Evolutionary conservation across 2,888 invertebrate species (phyloP), one percentile per base, ranked within the genome.

Genomic region (Temnothorax ravouxi): DNA sequence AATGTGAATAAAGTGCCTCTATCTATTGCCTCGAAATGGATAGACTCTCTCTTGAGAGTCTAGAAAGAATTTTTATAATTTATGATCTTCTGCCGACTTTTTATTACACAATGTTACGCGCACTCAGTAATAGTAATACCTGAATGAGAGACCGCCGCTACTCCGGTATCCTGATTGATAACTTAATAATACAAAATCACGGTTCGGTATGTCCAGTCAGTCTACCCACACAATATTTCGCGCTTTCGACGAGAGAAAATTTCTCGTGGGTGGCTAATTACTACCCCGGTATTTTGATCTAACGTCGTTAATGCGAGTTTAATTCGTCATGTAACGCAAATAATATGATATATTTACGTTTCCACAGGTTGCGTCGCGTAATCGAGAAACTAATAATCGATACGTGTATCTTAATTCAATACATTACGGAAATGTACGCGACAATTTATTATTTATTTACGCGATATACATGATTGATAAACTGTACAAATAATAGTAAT

Each of bases 361-460:
- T 34, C 15, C 15, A 25, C 11, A 62, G 15, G 47, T 50, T 50
- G 52, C 34, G 64, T 34, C 18, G 44, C 15, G 21, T 61, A 62
- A 75, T 75, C 8, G 15, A 75, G 18, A 64, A 75, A 34, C 15
- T 64, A 21, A 62, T 75, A 47, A n/a, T 2, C 38, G 54, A 13
- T 44, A 47, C 34, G 47, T 6, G 34, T 54, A 41, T 21, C 34
- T 75, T 50, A 75, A 75, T 62, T 75, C 47, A 50, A 34, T 75
- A 64, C 6, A 41, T 47, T n/a, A 62, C 8, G n/a, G 15, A 50
- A 29, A 67, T 47, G 11, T 25, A n/a, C n/a, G 11, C n/a, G 13
- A 18, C 29, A 6, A 41, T 64, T 64, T 67, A 67, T 67, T 50
- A 34, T 69, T 29, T 69, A 50, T 50, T 50, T 13, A 34, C 3